Conservation (phyloP, 2,888 invertebrate species). For the Pollenia angustigena region DNA sequence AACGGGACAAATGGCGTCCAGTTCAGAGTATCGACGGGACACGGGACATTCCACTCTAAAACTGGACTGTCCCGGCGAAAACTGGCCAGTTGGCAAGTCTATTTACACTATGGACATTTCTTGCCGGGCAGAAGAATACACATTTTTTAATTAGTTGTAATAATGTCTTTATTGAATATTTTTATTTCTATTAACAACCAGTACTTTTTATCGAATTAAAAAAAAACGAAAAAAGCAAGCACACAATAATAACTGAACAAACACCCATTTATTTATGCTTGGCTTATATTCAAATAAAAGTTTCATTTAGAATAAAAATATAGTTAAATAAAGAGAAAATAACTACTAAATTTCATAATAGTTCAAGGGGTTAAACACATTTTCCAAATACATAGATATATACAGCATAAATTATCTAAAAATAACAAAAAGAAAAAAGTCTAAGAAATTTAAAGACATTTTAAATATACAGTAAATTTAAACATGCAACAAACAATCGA, state of each 20-base stretch:
- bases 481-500: slow-evolving; percentile 11
- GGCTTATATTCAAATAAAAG: slow-evolving; percentile 14
- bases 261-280: slow-evolving; percentile 41
- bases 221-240: background rate
- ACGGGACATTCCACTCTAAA: no score
- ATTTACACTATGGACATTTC: no score
- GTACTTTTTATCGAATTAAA: slow-evolving; percentile 40
- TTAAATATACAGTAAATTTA: background rate
- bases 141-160: no score
- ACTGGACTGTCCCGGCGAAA: no score
- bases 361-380: slow-evolving; percentile 31
- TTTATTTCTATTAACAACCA: slow-evolving; percentile 60
- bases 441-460: background rate
- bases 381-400: slow-evolving; percentile 21
- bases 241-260: slow-evolving; percentile 20
- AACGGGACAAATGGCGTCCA: no score
- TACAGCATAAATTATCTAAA: slow-evolving; percentile 3
- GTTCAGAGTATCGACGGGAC: no score
- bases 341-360: slow-evolving; percentile 1
- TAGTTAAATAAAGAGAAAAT: slow-evolving; percentile 7
- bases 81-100: no score
- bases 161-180: slow-evolving; percentile 64
- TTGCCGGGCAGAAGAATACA: no score
- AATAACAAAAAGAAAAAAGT: background rate
- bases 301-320: slow-evolving; percentile 1